Base-by-base conservation (phyloP, 2,888 invertebrate species). In the Leptopterna dolabrata region DNA sequence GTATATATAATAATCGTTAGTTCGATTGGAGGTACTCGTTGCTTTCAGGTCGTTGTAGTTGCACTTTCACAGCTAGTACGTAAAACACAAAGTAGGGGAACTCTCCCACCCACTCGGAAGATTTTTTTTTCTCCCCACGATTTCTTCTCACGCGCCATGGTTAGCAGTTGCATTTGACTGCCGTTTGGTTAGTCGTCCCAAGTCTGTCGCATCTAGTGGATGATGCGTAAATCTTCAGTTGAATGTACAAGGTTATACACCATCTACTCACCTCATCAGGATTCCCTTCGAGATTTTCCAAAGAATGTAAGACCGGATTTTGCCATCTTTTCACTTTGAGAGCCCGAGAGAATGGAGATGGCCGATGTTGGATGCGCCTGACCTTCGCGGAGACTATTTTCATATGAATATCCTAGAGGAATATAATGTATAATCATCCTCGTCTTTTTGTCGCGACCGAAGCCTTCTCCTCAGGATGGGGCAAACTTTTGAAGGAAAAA, bases 391-490 rank as follows among this genome's bases (percentile, higher is more conserved):
- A 16, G 30, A 16, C 27, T 6, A 55, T 51, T 81, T 81, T 47
- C 51, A 55, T 81, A 81, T 30, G 81, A 81, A 81, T 81, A 81
- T 81, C 55, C 81, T 81, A 81, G 81, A 7, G 19, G 45, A 55
- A 81, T 81, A 81, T 45, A 24, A 78, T 43, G 78, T 45, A 27
- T 45, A 45, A 45, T 78, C 30, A 78, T 78, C 41, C 45, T 27
- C 45, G 19, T n/a, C 36, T 63, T 55, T 73, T 36, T 71, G 71
- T 27, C 24, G 16, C 24, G 27, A 71, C 29, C 19, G 29, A 6
- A 24, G 45, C 45, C 41, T 78, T 76, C 73, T n/a, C 36, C n/a
- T 4, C 13, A 45, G 45, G 78, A 78, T 78, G 78, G 24, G 27
- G 41, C 78, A 41, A 76, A 76, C 73, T 36, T 76, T 27, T 36